Evolutionary conservation across 2,113 vertebrate species (phyloP).

Genomic region (Camelus dromedarius): DNA sequence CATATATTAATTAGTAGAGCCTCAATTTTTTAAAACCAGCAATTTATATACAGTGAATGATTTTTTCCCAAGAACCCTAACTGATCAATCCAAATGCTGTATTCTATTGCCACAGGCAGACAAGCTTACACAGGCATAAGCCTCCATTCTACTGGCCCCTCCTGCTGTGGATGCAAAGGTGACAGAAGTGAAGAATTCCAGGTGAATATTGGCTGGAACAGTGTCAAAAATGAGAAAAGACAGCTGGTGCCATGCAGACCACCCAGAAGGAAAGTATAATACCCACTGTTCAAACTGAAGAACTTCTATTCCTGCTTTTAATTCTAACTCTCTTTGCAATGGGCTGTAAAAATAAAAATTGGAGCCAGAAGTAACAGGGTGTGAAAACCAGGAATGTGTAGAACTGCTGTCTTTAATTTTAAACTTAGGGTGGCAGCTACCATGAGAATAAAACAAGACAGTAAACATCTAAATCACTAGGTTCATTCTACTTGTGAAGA

Average conservation of each 20-base stretch:
- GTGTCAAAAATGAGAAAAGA: neutral
- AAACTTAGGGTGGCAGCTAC: neutral
- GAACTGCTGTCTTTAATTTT: neutral
- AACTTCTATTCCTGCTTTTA: neutral
- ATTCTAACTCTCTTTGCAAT: neutral
- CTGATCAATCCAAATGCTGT: neutral
- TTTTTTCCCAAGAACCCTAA: neutral
- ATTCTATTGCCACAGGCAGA: neutral
- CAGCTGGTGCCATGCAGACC: neutral
- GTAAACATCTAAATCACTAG: constrained; percentile 17
- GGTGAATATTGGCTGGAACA: neutral
- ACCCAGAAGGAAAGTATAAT: neutral
- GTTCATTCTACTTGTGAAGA: neutral
- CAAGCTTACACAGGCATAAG: neutral
- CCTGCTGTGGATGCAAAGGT: neutral
- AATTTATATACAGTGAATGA: neutral
- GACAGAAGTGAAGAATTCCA: neutral
- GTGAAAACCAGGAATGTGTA: constrained; percentile 35
- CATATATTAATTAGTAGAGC: neutral
- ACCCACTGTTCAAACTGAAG: neutral
- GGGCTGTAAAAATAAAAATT: neutral
- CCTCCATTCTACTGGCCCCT: neutral
- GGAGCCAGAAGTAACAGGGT: neutral
- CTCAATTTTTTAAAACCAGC: neutral
- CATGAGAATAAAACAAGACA: constrained; percentile 26